phyloP scores from a whole-genome alignment of 2,797 vertebrate genomes.

The Bovichtus diacanthus region DNA sequence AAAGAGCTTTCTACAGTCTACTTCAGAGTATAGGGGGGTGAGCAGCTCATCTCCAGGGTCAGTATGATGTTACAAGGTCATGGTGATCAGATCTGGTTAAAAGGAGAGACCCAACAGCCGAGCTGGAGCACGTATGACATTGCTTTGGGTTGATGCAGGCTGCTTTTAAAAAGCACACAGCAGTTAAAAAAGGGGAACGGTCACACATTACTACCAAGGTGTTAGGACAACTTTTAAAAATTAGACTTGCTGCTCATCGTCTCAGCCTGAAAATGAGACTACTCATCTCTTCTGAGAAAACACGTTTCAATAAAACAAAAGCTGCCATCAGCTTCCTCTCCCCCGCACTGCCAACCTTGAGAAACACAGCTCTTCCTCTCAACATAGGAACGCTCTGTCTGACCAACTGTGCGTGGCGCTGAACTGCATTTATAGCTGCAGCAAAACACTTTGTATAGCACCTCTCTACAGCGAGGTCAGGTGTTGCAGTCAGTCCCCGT shows the following conservation, averaged over 20 bases:
- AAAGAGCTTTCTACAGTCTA: not conserved
- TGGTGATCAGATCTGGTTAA: constrained; percentile 33
- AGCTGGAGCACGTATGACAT: not conserved
- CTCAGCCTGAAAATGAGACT: not conserved
- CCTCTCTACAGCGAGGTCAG: constrained; percentile 15
- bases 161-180: not conserved
- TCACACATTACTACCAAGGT: not conserved
- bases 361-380: not conserved
- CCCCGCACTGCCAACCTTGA: not conserved
- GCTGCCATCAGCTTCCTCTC: constrained; percentile 21
- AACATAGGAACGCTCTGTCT: not conserved
- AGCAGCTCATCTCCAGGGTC: constrained; percentile 42
- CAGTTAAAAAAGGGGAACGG: not conserved
- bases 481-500: not conserved
- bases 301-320: not conserved
- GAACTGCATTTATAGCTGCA: not conserved
- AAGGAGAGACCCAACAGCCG: constrained; percentile 17
- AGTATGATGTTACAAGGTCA: constrained; percentile 44
- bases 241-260: not conserved
- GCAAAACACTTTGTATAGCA: not conserved
- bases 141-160: not conserved
- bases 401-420: not conserved
- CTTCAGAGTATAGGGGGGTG: constrained; percentile 11
- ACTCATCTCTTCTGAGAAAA: constrained; percentile 16
- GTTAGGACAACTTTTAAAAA: not conserved